A percentile compares a stretch with the other conserved stretches of the same genome.
phyloP scores from a whole-genome alignment of 1,140 invertebrate species.

The Hycleus cichorii region DNA sequence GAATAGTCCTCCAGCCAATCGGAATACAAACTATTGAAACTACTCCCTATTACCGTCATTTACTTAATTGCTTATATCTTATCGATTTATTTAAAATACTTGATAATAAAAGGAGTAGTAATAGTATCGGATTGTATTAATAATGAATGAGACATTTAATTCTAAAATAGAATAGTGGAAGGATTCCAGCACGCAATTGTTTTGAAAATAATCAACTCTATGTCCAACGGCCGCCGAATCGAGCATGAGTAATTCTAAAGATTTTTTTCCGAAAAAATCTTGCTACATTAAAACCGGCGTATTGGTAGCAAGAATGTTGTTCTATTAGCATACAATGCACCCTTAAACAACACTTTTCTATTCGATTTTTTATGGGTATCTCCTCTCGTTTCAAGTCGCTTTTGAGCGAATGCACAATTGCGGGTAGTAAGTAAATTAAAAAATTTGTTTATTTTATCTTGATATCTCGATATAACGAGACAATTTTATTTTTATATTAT shows the following conservation, averaged over 20 bases:
- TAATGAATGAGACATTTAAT: no score
- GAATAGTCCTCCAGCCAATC: no score
- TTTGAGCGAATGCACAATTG: constrained; percentile 2
- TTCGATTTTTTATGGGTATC: constrained; percentile 19
- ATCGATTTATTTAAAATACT: constrained; percentile 1
- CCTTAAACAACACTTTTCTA: constrained; percentile 31
- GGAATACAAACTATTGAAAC: no score
- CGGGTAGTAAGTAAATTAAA: constrained; percentile 10
- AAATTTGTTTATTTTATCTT: constrained; percentile 5
- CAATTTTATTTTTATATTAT: no score
- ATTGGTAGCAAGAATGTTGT: constrained; percentile 28
- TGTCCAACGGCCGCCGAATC: not conserved
- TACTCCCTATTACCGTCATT: no score
- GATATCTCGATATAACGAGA: not conserved
- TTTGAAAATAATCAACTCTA: no score
- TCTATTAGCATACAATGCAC: constrained; percentile 30
- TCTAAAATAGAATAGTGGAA: no score
- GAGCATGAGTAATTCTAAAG: constrained; percentile 20
- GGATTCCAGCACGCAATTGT: no score
- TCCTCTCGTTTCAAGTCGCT: no score
- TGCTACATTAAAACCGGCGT: constrained; percentile 22
- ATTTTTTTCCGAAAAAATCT: constrained; percentile 20
- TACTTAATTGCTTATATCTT: not conserved
- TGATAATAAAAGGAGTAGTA: constrained; percentile 2
- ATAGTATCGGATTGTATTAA: no score